phyloP scores from a whole-genome alignment of 1,140 invertebrate genomes.

The Drosophila lacteicornis region DNA sequence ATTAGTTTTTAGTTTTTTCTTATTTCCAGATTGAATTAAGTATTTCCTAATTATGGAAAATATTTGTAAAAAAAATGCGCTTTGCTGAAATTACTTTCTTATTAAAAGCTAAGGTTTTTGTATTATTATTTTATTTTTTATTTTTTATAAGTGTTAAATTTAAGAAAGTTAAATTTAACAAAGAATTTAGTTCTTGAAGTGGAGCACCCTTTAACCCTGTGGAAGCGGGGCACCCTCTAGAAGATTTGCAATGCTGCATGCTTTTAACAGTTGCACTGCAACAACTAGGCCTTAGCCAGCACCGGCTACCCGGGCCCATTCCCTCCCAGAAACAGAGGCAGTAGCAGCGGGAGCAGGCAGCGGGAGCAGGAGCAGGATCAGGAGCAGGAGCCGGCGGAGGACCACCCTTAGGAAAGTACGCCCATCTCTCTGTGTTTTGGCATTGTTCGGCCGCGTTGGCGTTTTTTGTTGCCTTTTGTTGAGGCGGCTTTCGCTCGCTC shows the following conservation, averaged over 20 bases:
- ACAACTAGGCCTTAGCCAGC: conserved; percentile 47
- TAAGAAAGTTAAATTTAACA: no score
- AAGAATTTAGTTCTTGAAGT: neutral
- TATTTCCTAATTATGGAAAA: no score
- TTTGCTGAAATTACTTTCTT: no score
- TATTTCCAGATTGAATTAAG: no score
- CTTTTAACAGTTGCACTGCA: conserved; percentile 54
- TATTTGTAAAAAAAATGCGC: no score
- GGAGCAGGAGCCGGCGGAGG: neutral
- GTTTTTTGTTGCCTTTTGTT: conserved; percentile 75
- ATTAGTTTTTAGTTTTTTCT: no score
- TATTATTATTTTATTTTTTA: no score
- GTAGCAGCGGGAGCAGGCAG: no score
- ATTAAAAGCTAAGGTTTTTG: no score
- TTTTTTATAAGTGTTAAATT: no score
- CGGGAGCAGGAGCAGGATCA: neutral
- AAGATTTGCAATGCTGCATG: conserved; percentile 55
- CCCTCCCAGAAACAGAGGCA: conserved; percentile 1
- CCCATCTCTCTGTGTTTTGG: conserved; percentile 45
- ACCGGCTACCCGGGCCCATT: conserved; percentile 1
- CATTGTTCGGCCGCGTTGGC: conserved; percentile 59
- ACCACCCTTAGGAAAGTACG: conserved; percentile 27
- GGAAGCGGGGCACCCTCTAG: conserved; percentile 24
- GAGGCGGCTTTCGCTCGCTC: conserved; percentile 17
- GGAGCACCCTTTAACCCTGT: conserved; percentile 3